Base-by-base conservation (phyloP, 2,797 vertebrate species). In the Malurus splendens region DNA sequence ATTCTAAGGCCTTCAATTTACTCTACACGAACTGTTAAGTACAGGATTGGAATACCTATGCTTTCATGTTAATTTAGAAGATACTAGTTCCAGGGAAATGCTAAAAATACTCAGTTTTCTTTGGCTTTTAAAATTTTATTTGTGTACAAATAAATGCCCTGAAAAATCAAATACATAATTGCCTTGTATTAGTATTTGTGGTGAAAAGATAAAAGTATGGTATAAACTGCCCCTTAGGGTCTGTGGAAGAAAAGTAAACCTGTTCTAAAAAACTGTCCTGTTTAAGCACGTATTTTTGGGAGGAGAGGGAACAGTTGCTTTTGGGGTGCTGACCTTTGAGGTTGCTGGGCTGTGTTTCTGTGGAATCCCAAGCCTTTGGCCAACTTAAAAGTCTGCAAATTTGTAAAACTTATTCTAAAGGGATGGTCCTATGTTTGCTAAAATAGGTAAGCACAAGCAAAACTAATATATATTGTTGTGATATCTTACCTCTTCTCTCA, bases 1-100 rank as follows among this genome's bases (percentile, higher is more conserved):
- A 99, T 82, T 94, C 98, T 66, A 96, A 92, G 10, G 91, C 38
- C 10, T 19, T 99, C 5, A 93, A 97, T 94, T 96, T 99, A 73
- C 97, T 99, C 45, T 98, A 99, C 9, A 87, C 75, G 71, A 82
- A 73, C 45, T 99, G 99, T 93, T 99, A 97, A 94, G 44, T 32
- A 32, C 23, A 62, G 45, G 38, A 56, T n/a, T 12, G 54, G 55
- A 81, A 56, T 32, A 88, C 22, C 28, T 7, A 44, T 33, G 30
- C 28, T 70, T 85, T 80, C 16, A 7, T 14, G 15, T 90, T 78
- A 57, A 48, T 81, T 75, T 64, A 68, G 50, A 72, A 74, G 41
- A 80, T 24, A 16, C 0, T 64, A 12, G 4, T 33, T 83, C 81
- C 23, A 28, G 28, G 13, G 32, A 87, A 65, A 54, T 61, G 42